phyloP scores from a whole-genome alignment of 2,888 invertebrate species.

The Neoascia interrupta region DNA sequence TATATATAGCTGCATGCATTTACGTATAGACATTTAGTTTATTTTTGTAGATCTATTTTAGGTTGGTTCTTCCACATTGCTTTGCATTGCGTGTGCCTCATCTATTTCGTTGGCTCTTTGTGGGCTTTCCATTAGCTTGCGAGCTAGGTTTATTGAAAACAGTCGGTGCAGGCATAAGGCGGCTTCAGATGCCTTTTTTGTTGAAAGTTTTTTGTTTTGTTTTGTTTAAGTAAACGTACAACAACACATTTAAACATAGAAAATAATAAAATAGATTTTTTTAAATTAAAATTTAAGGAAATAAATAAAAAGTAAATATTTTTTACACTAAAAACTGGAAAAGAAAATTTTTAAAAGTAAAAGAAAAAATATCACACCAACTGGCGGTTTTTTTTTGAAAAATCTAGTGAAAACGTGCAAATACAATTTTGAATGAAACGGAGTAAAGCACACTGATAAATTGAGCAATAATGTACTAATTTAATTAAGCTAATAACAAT shows the following conservation, averaged over 20 bases:
- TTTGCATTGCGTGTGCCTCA: conserved; percentile 47
- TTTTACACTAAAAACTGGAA: not conserved
- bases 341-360: conserved; percentile 8
- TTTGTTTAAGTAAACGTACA: conserved; percentile 39
- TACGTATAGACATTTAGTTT: conserved; percentile 46
- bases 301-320: conserved; percentile 23
- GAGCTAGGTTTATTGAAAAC: conserved; percentile 84
- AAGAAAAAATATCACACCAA: conserved; percentile 2
- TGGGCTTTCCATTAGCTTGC: conserved; percentile 76
- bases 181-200: conserved; percentile 84
- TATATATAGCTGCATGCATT: conserved; percentile 57
- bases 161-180: conserved; percentile 86
- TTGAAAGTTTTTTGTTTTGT: conserved; percentile 17
- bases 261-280: conserved; percentile 37
- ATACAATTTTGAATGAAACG: conserved; percentile 1
- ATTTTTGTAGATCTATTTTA: conserved; percentile 19
- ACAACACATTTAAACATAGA: conserved; percentile 66
- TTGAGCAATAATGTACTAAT: conserved; percentile 20
- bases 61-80: conserved; percentile 46
- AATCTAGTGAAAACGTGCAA: conserved; percentile 25
- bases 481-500: conserved; percentile 18
- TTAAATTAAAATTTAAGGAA: conserved; percentile 52
- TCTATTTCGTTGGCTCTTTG: conserved; percentile 71
- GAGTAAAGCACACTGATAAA: conserved; percentile 21
- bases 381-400: not conserved